Percentiles rank a stretch among this genome's conserved stretches.
Evolutionary conservation across 2,797 vertebrate species (phyloP).

Genomic region (Acanthornis magna): DNA sequence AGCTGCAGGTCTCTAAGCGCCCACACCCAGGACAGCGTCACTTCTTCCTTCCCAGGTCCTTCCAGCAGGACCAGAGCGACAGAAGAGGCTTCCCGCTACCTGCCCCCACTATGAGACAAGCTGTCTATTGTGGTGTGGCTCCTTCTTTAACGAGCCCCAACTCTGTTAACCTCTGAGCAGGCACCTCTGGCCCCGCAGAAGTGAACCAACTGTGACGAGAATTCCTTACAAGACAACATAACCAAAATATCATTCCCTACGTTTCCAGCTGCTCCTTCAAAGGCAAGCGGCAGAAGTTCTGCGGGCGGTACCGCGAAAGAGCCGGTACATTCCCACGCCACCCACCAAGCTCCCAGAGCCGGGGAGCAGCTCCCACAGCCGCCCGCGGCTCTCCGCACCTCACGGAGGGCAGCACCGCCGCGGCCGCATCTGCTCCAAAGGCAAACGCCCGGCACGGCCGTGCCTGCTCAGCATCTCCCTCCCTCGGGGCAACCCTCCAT

Average conservation of each 20-base stretch:
- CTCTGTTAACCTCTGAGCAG: not conserved
- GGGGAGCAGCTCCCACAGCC: not conserved
- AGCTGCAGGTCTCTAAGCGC: rapidly evolving
- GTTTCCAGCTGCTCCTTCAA: not conserved
- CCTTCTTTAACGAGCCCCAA: not conserved
- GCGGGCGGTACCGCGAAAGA: not conserved
- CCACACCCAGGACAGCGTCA: rapidly evolving
- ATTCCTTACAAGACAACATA: not conserved
- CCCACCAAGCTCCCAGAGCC: not conserved
- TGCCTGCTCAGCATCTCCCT: not conserved
- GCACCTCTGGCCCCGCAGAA: not conserved
- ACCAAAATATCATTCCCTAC: not conserved
- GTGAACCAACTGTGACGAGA: not conserved
- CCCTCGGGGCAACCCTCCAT: not conserved
- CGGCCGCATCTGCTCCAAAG: not conserved
- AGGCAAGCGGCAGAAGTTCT: not conserved
- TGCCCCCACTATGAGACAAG: not conserved
- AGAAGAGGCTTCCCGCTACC: not conserved
- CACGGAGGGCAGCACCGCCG: not conserved
- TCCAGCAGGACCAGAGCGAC: not conserved
- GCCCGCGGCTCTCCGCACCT: not conserved
- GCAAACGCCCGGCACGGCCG: not conserved
- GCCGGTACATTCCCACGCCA: not conserved
- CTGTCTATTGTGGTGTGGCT: not conserved
- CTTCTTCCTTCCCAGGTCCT: not conserved